Base-by-base conservation (phyloP, 1,140 invertebrate species). In the Drosophila murphyi region DNA sequence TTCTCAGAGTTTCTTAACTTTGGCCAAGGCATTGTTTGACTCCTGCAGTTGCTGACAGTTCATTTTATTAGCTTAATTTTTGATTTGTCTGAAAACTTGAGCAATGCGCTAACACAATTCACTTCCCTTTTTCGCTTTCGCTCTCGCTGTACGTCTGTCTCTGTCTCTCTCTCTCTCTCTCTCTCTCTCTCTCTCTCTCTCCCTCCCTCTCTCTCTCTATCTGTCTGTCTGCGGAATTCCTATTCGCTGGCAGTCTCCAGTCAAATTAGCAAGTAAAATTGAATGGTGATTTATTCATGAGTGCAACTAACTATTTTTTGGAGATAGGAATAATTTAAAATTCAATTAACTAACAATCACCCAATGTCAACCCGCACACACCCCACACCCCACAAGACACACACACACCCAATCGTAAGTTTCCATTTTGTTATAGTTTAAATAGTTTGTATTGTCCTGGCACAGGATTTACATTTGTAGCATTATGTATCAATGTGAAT, bases 211-310 rank as follows among this genome's bases (percentile, higher is more conserved):
- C 37, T 41, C 37, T 41, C 5, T 41, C 10, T 41, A 20, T 1
- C 20, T 31, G 5, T 8, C 37, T 20, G 5, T 32, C 10, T 20
- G 43, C 43, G 31, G 4, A 2, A 3, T 47, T 12, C 35, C 32
- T 35, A n/a, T n/a, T 45, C 47, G 60, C 43, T 56, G 52, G 45
- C 60, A 59, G 52, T 76, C 67, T 71, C 68, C 60, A 88, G 85
- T 89, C 86, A 89, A 90, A 89, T 89, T 89, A 89, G 75, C 82
- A 77, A 76, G 64, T 82, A 43, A 88, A 90, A 89, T 89, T 85
- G 86, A 89, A 89, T 90, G 64, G 76, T 89, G 88, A 90, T 72
- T 89, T 90, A 89, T 89, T 80, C 85, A 89, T 89, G 86, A 86
- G 86, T 61, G 50, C 52, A 76, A 82, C 80, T 89, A 85, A 89